Percentiles rank a stretch among this genome's conserved stretches.
Conservation (phyloP, 1,140 invertebrate genomes). For the Sycobia sp. region DNA sequence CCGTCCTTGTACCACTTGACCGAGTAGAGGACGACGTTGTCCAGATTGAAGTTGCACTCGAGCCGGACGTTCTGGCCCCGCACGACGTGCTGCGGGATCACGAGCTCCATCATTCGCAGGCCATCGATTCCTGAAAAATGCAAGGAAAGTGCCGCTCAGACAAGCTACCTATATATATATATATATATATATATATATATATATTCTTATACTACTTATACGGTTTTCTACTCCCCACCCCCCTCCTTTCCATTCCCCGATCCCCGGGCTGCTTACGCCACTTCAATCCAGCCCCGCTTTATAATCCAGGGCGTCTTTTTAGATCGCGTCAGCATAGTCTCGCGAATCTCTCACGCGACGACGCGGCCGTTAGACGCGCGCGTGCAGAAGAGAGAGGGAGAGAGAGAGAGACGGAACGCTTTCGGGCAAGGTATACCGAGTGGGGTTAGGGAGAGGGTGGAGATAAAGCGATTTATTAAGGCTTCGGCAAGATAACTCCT, state of each 20-base stretch:
- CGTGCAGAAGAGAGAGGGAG: slow-evolving; percentile 13
- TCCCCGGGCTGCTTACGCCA: too few relatives aligned
- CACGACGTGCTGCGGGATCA: slow-evolving; percentile 71
- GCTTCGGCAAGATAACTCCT: slow-evolving; percentile 28
- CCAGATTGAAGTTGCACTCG: slow-evolving; percentile 70
- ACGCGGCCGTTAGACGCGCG: slow-evolving; percentile 17
- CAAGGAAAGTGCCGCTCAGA: background rate
- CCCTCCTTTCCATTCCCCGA: too few relatives aligned
- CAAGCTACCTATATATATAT: too few relatives aligned
- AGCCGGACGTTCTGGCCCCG: slow-evolving; percentile 67
- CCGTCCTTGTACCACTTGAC: slow-evolving; percentile 82
- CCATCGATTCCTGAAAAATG: slow-evolving; percentile 38
- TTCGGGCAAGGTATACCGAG: too few relatives aligned
- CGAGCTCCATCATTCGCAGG: slow-evolving; percentile 69
- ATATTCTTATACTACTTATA: background rate
- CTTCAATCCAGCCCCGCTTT: background rate
- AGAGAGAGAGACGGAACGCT: too few relatives aligned
- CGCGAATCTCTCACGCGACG: slow-evolving; percentile 34
- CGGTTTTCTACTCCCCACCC: background rate
- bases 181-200: background rate
- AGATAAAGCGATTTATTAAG: slow-evolving; percentile 36
- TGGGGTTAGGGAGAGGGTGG: background rate
- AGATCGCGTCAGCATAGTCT: slow-evolving; percentile 32
- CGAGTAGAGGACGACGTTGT: slow-evolving; percentile 72
- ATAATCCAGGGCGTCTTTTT: slow-evolving; percentile 23